Evolutionary conservation across 2,113 vertebrate species (phyloP).

Genomic region (Poicephalus meyeri): DNA sequence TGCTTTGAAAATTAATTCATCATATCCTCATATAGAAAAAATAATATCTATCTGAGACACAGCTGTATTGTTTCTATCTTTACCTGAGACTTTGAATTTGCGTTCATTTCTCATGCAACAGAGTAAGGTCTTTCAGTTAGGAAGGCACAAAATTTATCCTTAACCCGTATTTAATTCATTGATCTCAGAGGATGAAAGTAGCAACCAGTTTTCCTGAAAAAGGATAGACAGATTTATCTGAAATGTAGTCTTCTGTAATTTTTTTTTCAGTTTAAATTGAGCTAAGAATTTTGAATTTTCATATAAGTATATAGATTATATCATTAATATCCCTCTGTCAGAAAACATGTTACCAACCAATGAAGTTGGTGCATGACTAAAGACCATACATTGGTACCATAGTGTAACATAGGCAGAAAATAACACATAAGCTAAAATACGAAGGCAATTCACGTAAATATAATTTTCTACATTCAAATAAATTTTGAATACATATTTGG

Average conservation of each 20-base stretch:
- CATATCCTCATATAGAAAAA: neutral
- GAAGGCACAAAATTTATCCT: neutral
- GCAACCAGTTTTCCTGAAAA: neutral
- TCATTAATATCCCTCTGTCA: neutral
- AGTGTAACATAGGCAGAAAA: neutral
- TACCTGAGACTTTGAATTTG: neutral
- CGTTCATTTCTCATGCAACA: neutral
- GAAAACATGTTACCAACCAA: neutral
- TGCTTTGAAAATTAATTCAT: neutral
- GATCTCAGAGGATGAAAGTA: neutral
- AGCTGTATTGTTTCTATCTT: neutral
- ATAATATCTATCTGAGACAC: neutral
- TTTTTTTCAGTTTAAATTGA: neutral
- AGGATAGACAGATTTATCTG: neutral
- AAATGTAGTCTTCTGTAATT: neutral
- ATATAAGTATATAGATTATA: neutral
- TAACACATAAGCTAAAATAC: neutral
- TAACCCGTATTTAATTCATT: conserved; percentile 15
- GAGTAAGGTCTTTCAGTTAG: neutral
- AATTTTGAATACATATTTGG: neutral
- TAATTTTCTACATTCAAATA: neutral
- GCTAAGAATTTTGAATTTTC: neutral
- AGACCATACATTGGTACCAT: neutral
- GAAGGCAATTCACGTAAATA: neutral
- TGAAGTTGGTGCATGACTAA: neutral